Percentiles rank a stretch among this genome's conserved stretches.
Evolutionary conservation across 1,140 invertebrate genomes (phyloP).

Genomic region (Ganaspis sp.): DNA sequence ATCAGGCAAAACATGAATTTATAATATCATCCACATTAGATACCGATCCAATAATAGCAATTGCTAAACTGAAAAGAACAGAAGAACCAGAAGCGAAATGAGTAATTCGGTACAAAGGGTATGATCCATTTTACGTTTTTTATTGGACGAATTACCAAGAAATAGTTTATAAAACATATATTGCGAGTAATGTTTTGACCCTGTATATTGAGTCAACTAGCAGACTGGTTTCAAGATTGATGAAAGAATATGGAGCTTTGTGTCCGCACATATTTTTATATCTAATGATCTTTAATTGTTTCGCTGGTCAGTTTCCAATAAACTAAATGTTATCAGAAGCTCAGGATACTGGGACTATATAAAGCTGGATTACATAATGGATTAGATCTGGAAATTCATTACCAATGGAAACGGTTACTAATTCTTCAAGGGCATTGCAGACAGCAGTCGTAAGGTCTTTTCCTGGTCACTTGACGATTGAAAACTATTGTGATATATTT

Average conservation of each 20-base stretch:
- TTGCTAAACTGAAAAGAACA: not conserved
- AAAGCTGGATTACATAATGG: not conserved
- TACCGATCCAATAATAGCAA: not conserved
- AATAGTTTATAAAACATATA: constrained; percentile 21
- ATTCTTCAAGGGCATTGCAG: constrained; percentile 38
- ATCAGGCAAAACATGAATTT: not conserved
- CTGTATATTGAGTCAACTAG: constrained; percentile 29
- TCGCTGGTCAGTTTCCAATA: constrained; percentile 19
- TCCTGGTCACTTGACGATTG: constrained; percentile 30
- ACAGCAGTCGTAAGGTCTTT: constrained; percentile 37
- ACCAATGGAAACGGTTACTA: too few species aligned
- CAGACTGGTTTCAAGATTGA: not conserved
- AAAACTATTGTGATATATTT: constrained; percentile 41
- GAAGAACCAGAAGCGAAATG: not conserved
- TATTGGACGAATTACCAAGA: constrained; percentile 31
- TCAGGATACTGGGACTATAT: constrained; percentile 21
- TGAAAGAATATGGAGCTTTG: not conserved
- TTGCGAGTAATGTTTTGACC: not conserved
- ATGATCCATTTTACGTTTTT: not conserved
- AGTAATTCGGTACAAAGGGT: not conserved
- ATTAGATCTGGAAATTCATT: constrained; percentile 4
- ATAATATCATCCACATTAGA: not conserved
- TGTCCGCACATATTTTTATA: constrained; percentile 33
- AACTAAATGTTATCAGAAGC: constrained; percentile 28
- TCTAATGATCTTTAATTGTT: constrained; percentile 17